Evolutionary conservation across 2,888 invertebrate species (phyloP).

Genomic region (Phania funesta): DNA sequence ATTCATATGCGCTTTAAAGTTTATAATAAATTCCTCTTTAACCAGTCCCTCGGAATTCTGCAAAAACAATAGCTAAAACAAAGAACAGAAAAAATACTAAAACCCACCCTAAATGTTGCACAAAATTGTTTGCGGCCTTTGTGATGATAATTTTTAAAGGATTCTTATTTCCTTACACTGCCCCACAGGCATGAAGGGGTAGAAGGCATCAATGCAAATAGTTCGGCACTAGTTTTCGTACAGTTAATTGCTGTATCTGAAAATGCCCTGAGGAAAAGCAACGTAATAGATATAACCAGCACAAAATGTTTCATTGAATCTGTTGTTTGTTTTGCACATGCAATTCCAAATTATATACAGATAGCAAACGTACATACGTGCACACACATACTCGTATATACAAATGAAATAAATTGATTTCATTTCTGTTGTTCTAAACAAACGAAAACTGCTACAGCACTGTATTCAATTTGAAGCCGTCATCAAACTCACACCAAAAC

Average conservation of each 20-base stretch:
- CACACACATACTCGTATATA: constrained; percentile 47
- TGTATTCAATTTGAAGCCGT: constrained; percentile 21
- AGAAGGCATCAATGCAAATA: constrained; percentile 12
- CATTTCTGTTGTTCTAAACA: constrained; percentile 60
- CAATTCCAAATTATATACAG: background rate
- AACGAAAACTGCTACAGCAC: constrained; percentile 29
- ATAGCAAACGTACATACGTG: too few relatives aligned
- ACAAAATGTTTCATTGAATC: constrained; percentile 23
- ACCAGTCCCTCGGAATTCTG: background rate
- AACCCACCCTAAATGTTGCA: constrained; percentile 61
- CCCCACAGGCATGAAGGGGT: background rate
- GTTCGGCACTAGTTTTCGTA: background rate
- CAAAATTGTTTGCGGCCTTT: constrained; percentile 64
- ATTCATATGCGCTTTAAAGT: too few relatives aligned
- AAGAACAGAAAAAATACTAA: constrained; percentile 9
- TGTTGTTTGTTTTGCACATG: constrained; percentile 39
- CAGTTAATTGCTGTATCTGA: constrained; percentile 35
- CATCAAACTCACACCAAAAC: background rate
- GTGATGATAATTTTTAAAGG: constrained; percentile 66
- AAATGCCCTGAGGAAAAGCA: constrained; percentile 41
- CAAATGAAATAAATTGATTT: constrained; percentile 55
- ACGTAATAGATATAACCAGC: constrained; percentile 56
- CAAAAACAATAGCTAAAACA: constrained; percentile 35
- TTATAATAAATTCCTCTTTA: background rate
- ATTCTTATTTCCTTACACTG: constrained; percentile 21